Evolutionary conservation across 2,888 invertebrate species (phyloP).

Genomic region (Galeruca laticollis): DNA sequence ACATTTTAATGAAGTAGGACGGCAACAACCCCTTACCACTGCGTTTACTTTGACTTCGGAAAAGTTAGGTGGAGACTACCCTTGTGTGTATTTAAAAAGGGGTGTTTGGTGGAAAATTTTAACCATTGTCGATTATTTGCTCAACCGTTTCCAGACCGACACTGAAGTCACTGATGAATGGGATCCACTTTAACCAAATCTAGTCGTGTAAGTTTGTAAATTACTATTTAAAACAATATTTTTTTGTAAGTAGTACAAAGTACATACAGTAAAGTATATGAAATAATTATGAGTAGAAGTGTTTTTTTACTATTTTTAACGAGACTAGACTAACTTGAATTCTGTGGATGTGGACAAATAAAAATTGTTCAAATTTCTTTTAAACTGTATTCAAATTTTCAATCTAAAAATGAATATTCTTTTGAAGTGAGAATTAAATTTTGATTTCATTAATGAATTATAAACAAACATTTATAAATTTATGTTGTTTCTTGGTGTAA

Average conservation of each 20-base stretch:
- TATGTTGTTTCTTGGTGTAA: no score
- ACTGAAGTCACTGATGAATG: conserved; percentile 64
- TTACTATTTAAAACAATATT: not conserved
- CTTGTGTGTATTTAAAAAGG: conserved; percentile 21
- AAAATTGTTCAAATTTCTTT: no score
- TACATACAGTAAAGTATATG: no score
- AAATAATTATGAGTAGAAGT: no score
- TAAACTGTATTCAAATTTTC: no score
- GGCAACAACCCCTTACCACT: not conserved
- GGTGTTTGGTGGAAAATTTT: conserved; percentile 24
- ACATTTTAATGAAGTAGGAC: conserved; percentile 15
- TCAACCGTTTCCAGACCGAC: conserved; percentile 5
- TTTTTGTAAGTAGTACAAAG: not conserved
- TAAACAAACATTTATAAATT: no score
- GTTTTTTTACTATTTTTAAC: no score
- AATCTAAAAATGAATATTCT: no score
- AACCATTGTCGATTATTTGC: conserved; percentile 12
- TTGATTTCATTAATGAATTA: no score
- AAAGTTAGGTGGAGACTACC: conserved; percentile 49
- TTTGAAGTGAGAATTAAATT: no score
- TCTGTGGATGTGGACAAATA: no score
- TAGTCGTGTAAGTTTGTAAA: conserved; percentile 64
- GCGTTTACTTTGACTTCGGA: conserved; percentile 10
- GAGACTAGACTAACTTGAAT: no score
- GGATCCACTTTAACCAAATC: conserved; percentile 68